Conservation (phyloP, 2,113 vertebrate genomes). For the Pygathrix nemaeus region DNA sequence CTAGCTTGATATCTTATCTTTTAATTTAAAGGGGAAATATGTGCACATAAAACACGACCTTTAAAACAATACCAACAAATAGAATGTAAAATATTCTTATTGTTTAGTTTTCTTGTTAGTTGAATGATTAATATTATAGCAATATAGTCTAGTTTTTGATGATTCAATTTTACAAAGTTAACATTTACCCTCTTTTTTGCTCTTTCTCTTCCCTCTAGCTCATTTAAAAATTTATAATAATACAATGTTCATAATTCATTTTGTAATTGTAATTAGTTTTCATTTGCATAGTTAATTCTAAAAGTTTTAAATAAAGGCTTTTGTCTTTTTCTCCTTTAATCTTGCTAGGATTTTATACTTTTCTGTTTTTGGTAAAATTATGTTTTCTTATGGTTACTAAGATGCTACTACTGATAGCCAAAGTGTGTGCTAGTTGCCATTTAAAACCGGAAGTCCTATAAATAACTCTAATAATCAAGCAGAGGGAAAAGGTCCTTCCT, state of each 20-base stretch:
- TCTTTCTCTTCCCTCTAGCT: background rate
- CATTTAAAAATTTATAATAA: background rate
- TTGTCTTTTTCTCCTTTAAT: background rate
- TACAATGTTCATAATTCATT: background rate
- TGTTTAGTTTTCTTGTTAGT: background rate
- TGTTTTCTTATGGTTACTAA: background rate
- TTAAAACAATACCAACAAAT: background rate
- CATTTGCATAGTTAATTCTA: background rate
- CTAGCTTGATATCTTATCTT: background rate
- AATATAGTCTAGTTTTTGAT: background rate
- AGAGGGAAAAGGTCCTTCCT: background rate
- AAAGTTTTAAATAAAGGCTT: background rate
- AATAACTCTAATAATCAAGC: background rate
- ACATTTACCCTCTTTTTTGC: background rate
- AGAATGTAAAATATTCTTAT: background rate
- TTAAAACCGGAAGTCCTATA: background rate
- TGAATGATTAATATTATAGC: background rate
- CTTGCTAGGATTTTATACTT: background rate
- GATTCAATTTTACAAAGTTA: background rate
- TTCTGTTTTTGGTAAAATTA: background rate
- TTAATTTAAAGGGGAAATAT: background rate
- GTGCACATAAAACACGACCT: background rate
- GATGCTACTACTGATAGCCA: background rate
- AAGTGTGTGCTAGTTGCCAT: background rate
- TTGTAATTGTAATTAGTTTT: background rate